Base-by-base conservation (phyloP, 2,888 invertebrate genomes). In the Gari tellinella region DNA sequence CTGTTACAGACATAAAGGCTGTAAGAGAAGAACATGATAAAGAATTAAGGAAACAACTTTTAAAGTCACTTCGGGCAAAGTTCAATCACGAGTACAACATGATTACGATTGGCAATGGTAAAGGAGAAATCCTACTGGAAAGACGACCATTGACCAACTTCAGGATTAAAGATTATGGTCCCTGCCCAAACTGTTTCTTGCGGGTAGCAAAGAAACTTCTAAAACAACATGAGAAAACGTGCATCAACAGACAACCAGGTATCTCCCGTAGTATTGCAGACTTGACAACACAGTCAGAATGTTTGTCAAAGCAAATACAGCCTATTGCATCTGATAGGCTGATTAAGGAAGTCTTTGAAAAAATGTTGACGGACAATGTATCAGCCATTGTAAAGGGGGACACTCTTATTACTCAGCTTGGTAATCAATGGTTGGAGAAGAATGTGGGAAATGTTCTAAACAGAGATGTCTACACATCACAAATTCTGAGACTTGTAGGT, bases 361-460 rank as follows among this genome's bases (percentile, higher is more conserved):
- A 45, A 57, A 65, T 74, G 74, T 45, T n/a, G 0, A 1, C 7
- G 14, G 70, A 70, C 53, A 51, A 52, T 26, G 58, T 75, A 7
- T 46, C 46, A 8, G 19, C n/a, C 41, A n/a, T 56, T 17, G 66
- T 25, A 1, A 65, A 41, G 53, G 38, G 25, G 7, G 74, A 74
- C 25, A 37, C 12, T 12, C 15, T 74, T 7, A 74, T 69, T 15
- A 41, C 52, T 8, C 60, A 61, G 12, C 53, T 74, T 0, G 74
- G 68, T 46, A 74, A 74, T 19, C 55, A 56, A 55, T 74, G 65
- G 68, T 1, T 69, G n/a, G 51, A 69, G 17, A 74, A 65, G 45
- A 69, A 65, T 40, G 41, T 60, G 7, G 68, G 68, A 5, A 74
- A 74, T 48, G 26, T 15, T 14, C 17, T 69, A 14, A 74, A 74